Base-by-base conservation (phyloP, 2,113 vertebrate genomes). In the Nyctibius bracteatus region DNA sequence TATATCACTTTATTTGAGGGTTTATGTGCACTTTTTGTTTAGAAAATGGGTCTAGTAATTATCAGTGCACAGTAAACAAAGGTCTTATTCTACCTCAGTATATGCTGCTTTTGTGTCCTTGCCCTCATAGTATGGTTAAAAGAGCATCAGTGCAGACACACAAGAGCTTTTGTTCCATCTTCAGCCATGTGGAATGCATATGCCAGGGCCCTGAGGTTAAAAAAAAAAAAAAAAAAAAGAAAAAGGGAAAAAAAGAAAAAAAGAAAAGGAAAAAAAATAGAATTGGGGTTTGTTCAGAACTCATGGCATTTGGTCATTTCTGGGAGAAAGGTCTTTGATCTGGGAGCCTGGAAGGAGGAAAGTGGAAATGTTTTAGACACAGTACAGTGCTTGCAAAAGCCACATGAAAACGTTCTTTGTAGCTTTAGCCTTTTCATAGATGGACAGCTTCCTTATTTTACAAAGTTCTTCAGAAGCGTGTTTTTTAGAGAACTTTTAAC, bases 111-210 rank as follows among this genome's bases (percentile, higher is more conserved):
- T 83, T 92, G 83, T 74, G 43, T 91, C 70, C 88, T 90, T 92
- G 80, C 89, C 94, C 95, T 97, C 73, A 27, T 83, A 88, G 67
- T 81, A 65, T 70, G 75, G 77, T 92, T 97, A 89, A 95, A 96
- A 96, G 88, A 97, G 94, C 93, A 91, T 52, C 89, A 91, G 79
- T 81, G 63, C 75, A 73, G 88, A 73, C 88, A 96, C 94, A 97
- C 82, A 97, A 97, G 96, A 95, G 92, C 98, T 98, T 98, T 98
- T 98, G 98, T 98, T 98, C 98, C 94, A 87, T 98, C 98, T 92
- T 91, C 98, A 98, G 98, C 98, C 98, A 99, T 98, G 98, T 99
- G 99, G 97, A 98, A 98, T 98, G 98, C 98, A 99, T 98, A 98
- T 99, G 98, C 97, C 98, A 97, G 97, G 97, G 96, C 96, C 96